Conservation (phyloP, 2,797 vertebrate species). For the Lerista edwardsae region DNA sequence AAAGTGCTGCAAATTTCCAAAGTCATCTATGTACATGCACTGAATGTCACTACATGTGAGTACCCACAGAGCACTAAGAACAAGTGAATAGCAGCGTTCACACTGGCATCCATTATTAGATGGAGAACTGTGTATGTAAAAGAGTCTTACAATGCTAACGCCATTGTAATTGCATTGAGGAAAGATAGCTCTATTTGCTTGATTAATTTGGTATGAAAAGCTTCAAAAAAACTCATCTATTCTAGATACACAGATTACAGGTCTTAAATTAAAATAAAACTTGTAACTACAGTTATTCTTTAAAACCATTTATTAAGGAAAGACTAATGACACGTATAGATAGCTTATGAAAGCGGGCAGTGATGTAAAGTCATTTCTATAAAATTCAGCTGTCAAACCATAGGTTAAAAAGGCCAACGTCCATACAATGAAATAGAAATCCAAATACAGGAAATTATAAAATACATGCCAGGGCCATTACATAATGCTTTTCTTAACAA, state of each 20-base stretch:
- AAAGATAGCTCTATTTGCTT: neutral
- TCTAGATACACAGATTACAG: neutral
- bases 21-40: too few relatives aligned
- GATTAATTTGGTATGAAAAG: neutral
- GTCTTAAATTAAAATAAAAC: neutral
- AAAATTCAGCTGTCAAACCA: slow-evolving; percentile 14
- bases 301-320: slow-evolving; percentile 38
- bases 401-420: slow-evolving; percentile 32
- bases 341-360: slow-evolving; percentile 20
- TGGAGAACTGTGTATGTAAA: neutral
- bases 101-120: neutral
- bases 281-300: slow-evolving; percentile 9
- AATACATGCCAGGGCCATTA: slow-evolving; percentile 8
- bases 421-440: slow-evolving; percentile 19
- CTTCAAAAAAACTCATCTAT: neutral
- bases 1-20: too few relatives aligned
- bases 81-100: neutral
- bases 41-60: too few relatives aligned
- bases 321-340: neutral
- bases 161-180: neutral
- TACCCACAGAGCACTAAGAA: too few relatives aligned
- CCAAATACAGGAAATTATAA: slow-evolving; percentile 12
- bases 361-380: slow-evolving; percentile 26
- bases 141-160: neutral
- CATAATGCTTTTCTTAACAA: slow-evolving; percentile 9